Base-by-base conservation (phyloP, 2,113 vertebrate genomes). In the Colossoma macropomum region DNA sequence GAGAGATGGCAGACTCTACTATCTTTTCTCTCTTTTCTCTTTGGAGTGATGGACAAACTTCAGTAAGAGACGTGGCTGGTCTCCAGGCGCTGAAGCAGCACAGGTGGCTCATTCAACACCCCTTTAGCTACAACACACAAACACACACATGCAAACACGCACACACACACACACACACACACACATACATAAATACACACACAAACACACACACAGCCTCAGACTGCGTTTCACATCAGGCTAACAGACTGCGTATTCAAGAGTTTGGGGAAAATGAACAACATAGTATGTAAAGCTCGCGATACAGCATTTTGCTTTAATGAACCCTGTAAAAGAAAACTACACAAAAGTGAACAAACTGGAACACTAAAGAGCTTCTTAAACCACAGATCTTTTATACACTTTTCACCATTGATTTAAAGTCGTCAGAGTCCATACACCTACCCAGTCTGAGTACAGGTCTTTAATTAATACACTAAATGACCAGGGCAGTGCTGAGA, bases 151-250 rank as follows among this genome's bases (percentile, higher is more conserved):
- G 5, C 41, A 45, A 4, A 11, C 41, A 11, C 41, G 10, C 41
- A 11, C 41, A 45, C 41, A 45, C 41, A 45, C 41, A 45, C 41
- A 45, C 41, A 45, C 41, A 45, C 41, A 45, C 41, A 45, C 41
- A 45, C 41, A 45, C 41, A 45, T 9, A 45, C 41, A 45, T 9
- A 45, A 4, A 45, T 9, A 45, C 41, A 45, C 41, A 45, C 41
- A 82, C 16, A 52, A n/a, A 75, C 45, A 75, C 25, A 52, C 80
- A 75, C 25, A 52, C 50, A 28, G 28, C 2, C 59, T 16, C 25
- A 52, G 70, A 38, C 12, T 32, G 41, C 54, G 13, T n/a, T 12
- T 9, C 10, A 76, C 41, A 66, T 30, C 27, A 68, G 41, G 60
- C 17, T n/a, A 27, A 50, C 19, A 65, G 28, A 72, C 69, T 56